Percentiles rank a stretch among this genome's conserved stretches.
These are phyloP conservation scores for Mythimna pallens DNA, from an alignment of 2,888 invertebrate genomes.

Conservation along the genomic window DNA sequence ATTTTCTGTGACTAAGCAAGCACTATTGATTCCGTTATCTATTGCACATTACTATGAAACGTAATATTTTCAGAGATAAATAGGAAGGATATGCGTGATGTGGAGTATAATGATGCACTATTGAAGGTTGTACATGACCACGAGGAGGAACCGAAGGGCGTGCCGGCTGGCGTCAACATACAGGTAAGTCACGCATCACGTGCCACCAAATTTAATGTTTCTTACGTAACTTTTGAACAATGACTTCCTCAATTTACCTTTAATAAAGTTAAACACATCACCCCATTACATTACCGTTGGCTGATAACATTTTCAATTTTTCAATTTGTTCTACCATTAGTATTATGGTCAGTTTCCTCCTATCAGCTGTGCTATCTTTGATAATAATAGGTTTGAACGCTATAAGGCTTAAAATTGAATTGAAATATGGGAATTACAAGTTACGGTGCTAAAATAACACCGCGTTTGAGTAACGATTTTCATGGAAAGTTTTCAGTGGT, in stretches of 20 bases:
- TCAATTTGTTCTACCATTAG: too few relatives aligned
- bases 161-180: conserved; percentile 85
- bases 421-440: not conserved
- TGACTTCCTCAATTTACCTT: conserved; percentile 9
- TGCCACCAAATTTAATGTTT: conserved; percentile 28
- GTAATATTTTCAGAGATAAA: conserved; percentile 72
- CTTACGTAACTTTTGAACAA: conserved; percentile 13
- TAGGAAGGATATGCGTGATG: conserved; percentile 74
- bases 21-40: conserved; percentile 37
- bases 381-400: not conserved
- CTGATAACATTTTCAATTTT: too few relatives aligned
- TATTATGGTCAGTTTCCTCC: not conserved
- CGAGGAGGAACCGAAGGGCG: conserved; percentile 86
- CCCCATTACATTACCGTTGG: not conserved
- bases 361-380: not conserved
- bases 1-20: conserved; percentile 32
- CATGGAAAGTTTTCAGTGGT: not conserved
- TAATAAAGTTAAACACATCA: not conserved
- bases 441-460: not conserved
- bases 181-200: conserved; percentile 73
- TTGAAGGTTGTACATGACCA: conserved; percentile 80
- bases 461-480: not conserved
- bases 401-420: conserved; percentile 4
- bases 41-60: conserved; percentile 33
- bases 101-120: conserved; percentile 84